Base-by-base conservation (phyloP, 2,797 vertebrate genomes). In the Hyperoplus lanceolatus region DNA sequence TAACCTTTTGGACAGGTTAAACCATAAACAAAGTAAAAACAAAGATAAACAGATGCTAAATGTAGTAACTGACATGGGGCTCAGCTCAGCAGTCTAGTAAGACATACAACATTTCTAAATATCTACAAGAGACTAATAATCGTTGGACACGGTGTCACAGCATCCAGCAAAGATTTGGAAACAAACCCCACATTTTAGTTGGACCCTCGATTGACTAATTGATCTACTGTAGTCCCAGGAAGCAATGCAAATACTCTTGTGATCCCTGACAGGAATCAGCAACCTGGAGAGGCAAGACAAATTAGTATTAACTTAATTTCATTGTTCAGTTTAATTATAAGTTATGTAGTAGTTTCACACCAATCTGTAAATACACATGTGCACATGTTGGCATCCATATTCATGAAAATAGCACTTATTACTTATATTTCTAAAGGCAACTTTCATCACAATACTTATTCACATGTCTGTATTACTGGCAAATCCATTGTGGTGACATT, bases 211-310 rank as follows among this genome's bases (percentile, higher is more conserved):
- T 29, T 64, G 61, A 48, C 21, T 38, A 57, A 15, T 15, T 6
- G 29, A 14, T 57, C 29, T 39, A 57, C 55, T 57, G 14, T 57
- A 54, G 39, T 64, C 3, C 58, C 45, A 0, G 70, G 21, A 0
- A 66, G 75, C 6, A 55, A 78, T 41, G 66, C 66, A 1, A 91
- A 91, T 53, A 91, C 88, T 6, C 62, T 91, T 1, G 72, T 88
- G 29, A 0, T 89, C 0, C 86, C 82, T 48, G 80, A 87, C 43
- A 75, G 81, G 49, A 81, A 80, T 4, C 41, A 59, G 38, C 0
- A 59, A 14, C 79, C 85, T 73, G 48, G 4, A 18, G 85, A 88
- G 87, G 81, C 88, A 85, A 82, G 84, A 2, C 18, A 46, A 14
- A 21, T 7, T 61, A 21, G 21, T 21, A 21, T 21, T 21, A 21